phyloP scores from a whole-genome alignment of 2,113 vertebrate genomes.

The Mola mola region DNA sequence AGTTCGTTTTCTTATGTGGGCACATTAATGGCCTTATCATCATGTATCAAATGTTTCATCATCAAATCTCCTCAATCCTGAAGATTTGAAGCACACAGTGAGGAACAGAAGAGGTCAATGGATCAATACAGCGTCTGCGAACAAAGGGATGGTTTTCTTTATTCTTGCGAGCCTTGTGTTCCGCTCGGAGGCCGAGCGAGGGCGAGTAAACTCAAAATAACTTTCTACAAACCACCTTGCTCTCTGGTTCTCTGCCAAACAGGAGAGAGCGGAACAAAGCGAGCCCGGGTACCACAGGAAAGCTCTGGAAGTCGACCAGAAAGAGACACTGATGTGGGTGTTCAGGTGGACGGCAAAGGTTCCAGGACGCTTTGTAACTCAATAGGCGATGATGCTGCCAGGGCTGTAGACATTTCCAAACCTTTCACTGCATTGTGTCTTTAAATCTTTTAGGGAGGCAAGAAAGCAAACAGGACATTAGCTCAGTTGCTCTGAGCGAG shows the following conservation, averaged over 20 bases:
- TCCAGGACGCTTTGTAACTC: constrained; percentile 77
- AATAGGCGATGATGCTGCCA: constrained; percentile 76
- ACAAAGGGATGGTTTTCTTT: constrained; percentile 11
- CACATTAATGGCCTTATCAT: no score
- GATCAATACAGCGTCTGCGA: constrained; percentile 21
- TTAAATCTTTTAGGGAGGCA: constrained; percentile 6
- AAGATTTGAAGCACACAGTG: not conserved
- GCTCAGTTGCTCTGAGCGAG: constrained; percentile 22
- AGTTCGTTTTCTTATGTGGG: no score
- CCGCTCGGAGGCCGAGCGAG: constrained; percentile 21
- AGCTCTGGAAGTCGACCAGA: constrained; percentile 31
- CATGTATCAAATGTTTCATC: no score
- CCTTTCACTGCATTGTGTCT: constrained; percentile 1
- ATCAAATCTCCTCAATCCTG: no score
- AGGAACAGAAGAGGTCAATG: constrained; percentile 6
- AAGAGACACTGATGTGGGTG: constrained; percentile 49
- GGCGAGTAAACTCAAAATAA: constrained; percentile 53
- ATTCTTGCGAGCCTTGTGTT: constrained; percentile 9
- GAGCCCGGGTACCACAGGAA: constrained; percentile 15
- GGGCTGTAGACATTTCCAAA: constrained; percentile 58
- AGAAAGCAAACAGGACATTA: constrained; percentile 31
- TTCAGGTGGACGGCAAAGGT: constrained; percentile 81
- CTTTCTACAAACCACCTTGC: constrained; percentile 39
- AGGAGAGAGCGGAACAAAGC: constrained; percentile 3
- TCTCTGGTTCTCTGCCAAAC: constrained; percentile 47